These are phyloP conservation scores for Caenorhabditis sp. DNA, from an alignment of 2,888 invertebrate species.

Conservation along the genomic window DNA sequence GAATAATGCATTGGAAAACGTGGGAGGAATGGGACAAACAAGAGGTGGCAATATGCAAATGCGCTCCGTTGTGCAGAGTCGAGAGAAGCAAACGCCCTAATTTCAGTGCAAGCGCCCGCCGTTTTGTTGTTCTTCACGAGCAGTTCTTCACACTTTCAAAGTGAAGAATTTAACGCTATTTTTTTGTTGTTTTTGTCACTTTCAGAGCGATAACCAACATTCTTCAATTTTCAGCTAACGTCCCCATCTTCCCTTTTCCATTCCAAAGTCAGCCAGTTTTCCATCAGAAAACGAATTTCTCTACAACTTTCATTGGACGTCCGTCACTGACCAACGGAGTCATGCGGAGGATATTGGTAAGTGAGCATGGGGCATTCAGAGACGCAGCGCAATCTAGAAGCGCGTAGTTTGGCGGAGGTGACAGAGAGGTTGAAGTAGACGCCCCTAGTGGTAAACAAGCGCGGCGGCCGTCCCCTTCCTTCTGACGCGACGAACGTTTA, in stretches of 20 bases:
- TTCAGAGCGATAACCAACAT: neutral
- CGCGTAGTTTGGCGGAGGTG: constrained; percentile 32
- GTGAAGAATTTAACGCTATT: neutral
- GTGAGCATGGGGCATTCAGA: constrained; percentile 9
- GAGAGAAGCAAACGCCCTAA: constrained; percentile 1
- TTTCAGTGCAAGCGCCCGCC: neutral
- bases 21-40: no score
- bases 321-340: constrained; percentile 46
- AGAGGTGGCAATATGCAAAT: constrained; percentile 1
- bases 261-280: no score
- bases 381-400: constrained; percentile 44
- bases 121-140: no score
- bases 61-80: neutral
- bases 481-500: constrained; percentile 34
- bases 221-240: no score
- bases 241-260: neutral
- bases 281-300: neutral
- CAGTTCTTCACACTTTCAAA: no score
- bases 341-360: constrained; percentile 50
- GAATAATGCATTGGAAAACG: no score
- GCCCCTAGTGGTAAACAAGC: constrained; percentile 64
- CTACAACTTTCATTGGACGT: neutral
- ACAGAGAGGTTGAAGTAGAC: constrained; percentile 62
- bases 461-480: constrained; percentile 16
- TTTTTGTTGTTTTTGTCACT: neutral